Evolutionary conservation across 2,113 vertebrate genomes (phyloP), one percentile per base, ranked within the genome.

Genomic region (Coptodon rendalli): DNA sequence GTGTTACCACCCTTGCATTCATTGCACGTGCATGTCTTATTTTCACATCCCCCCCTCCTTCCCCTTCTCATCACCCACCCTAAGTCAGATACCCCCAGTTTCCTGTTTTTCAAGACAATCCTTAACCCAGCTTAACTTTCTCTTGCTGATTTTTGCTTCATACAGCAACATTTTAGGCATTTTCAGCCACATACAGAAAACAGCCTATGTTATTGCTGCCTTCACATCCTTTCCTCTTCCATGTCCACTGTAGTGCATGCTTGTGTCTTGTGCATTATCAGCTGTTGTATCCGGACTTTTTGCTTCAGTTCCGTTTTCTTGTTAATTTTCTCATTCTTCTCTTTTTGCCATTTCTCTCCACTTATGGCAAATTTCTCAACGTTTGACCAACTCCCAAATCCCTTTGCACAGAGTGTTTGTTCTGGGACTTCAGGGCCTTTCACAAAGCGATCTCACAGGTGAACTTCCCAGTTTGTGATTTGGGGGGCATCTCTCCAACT

Each of bases 301-400:
- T 68, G 19, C 11, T 68, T 40, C 0, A 40, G 63, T 0, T 40
- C 22, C 22, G 63, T 22, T 5, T 68, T 0, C 61, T 38, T 68
- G 63, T 68, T 40, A 6, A 38, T 68, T 38, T 68, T 38, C 63
- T 13, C 34, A 38, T 19, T 13, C 34, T 5, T 38, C 22, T 68
- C 34, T 22, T 40, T 68, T 68, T 40, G 63, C 19, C 0, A 38
- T 68, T 68, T 68, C 19, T 68, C 63, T 68, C 63, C n/a, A 43
- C 0, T n/a, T 9, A 71, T 71, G 7, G 11, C 63, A 24, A 71
- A 71, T 71, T 24, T 43, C 13, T 73, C 12, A 0, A 43, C 2
- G 0, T 73, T 4, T 9, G 66, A 73, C 22, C n/a, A 1, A 22
- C 8, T 16, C 22, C 38, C 38, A 73, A 24, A 16, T 45, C 66